Evolutionary conservation across 2,888 invertebrate genomes (phyloP), one percentile per base, ranked within the genome.

Genomic region (Seladonia tumulorum): DNA sequence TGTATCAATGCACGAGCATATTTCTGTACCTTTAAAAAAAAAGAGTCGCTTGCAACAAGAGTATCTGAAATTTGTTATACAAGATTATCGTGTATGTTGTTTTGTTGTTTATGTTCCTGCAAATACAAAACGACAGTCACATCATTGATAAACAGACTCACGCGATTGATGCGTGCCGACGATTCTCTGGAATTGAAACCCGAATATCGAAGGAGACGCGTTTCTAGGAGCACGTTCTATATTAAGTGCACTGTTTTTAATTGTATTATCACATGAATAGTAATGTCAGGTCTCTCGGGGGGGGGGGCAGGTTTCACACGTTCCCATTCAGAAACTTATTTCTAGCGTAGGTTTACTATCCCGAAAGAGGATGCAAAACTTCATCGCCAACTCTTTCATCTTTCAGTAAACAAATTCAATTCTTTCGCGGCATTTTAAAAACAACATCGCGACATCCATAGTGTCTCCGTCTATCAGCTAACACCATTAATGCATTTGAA

Each of bases 401-500:
- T 68, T 78, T 60, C 35, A 77, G 18, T 72, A 72, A 75, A 81
- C 60, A 71, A 85, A 87, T 78, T 70, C 74, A 77, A 77, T 75
- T 74, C 29, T 66, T 63, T 74, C 14, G 63, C 29, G 73, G 49
- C 42, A 79, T 60, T 29, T 63, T 35, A 29, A 76, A 75, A 80
- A 60, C 60, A 68, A 81, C 25, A 76, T 53, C 78, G 47, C 35
- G 45, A 47, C 18, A 29, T 72, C 8, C 66, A 18, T 57, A 29
- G 22, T 47, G 49, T 10, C 7, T 74, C 35, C 42, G n/a, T n/a
- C 29, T 16, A 42, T 63, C 39, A 68, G 29, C 42, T 16, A 18
- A 57, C 35, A 18, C 12, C 72, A 77, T 72, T 93, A 93, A 79
- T 94, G 94, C 91, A 93, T 91, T 57, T 87, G 79, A 53, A 94